Evolutionary conservation across 1,140 invertebrate genomes (phyloP).

Genomic region (Druon quercuslanigerum): DNA sequence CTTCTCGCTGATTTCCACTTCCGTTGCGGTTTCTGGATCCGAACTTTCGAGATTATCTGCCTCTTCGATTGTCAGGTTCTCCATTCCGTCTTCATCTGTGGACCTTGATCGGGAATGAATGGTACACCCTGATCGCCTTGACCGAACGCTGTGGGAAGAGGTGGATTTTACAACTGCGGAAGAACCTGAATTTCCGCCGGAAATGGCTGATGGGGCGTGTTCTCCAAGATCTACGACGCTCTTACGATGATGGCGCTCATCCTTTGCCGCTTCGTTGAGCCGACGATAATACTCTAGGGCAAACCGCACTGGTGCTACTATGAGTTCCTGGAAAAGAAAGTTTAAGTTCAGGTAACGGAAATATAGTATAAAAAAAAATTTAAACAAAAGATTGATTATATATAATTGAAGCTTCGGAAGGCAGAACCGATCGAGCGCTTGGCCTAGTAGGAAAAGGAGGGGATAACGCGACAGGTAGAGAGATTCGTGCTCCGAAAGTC

Average conservation of each 20-base stretch:
- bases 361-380: not conserved
- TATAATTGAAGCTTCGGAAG: too few relatives aligned
- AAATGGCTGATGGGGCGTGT: slow-evolving; percentile 53
- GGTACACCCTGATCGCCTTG: slow-evolving; percentile 67
- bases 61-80: slow-evolving; percentile 77
- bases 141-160: slow-evolving; percentile 76
- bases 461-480: too few relatives aligned
- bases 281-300: slow-evolving; percentile 79
- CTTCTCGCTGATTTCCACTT: slow-evolving; percentile 86
- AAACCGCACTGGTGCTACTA: slow-evolving; percentile 78
- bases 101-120: slow-evolving; percentile 67
- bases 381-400: not conserved
- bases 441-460: too few relatives aligned
- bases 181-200: slow-evolving; percentile 44
- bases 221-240: slow-evolving; percentile 76
- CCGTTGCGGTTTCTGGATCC: slow-evolving; percentile 83
- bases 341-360: not conserved
- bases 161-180: slow-evolving; percentile 74
- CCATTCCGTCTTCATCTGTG: slow-evolving; percentile 75
- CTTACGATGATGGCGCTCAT: slow-evolving; percentile 79
- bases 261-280: slow-evolving; percentile 81
- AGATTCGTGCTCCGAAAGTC: too few relatives aligned
- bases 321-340: slow-evolving; percentile 76
- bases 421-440: too few relatives aligned
- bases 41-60: slow-evolving; percentile 80